These are phyloP conservation scores for Turnix velox DNA, from an alignment of 2,113 vertebrate genomes.

Conservation along the genomic window DNA sequence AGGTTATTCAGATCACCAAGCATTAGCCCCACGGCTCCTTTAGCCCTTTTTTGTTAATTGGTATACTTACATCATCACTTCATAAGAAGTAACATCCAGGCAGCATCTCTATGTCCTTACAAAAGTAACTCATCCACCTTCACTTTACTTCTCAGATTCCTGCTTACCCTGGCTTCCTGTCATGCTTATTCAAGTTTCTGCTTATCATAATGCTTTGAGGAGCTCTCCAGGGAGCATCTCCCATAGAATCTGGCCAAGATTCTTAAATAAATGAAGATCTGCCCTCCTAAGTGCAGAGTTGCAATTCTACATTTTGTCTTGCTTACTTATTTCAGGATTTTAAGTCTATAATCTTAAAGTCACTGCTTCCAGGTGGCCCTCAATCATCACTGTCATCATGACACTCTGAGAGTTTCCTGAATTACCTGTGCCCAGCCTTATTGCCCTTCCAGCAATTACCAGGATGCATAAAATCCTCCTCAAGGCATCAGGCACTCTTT, in stretches of 20 bases:
- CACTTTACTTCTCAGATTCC: not conserved
- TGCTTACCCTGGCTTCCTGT: not conserved
- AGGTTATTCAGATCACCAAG: not conserved
- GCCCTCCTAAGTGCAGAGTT: not conserved
- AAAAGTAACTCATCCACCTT: not conserved
- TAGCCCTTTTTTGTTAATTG: not conserved
- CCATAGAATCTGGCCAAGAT: not conserved
- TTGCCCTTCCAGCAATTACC: not conserved
- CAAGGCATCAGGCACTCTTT: not conserved
- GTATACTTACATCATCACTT: not conserved
- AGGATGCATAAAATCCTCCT: not conserved
- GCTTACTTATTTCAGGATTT: not conserved
- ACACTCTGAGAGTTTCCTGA: not conserved
- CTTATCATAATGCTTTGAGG: not conserved
- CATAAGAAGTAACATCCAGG: not conserved
- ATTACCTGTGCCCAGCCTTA: not conserved
- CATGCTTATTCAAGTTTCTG: not conserved
- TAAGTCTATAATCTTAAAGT: not conserved
- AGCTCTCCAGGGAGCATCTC: not conserved
- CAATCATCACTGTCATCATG: not conserved
- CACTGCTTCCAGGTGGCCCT: not conserved
- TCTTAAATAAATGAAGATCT: not conserved
- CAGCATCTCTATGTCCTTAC: not conserved
- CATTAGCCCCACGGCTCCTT: not conserved
- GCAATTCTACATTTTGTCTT: not conserved